These are phyloP conservation scores for Anthopleura sola DNA, from an alignment of 64 coral and sea anemone genomes.

Conservation along the genomic window DNA sequence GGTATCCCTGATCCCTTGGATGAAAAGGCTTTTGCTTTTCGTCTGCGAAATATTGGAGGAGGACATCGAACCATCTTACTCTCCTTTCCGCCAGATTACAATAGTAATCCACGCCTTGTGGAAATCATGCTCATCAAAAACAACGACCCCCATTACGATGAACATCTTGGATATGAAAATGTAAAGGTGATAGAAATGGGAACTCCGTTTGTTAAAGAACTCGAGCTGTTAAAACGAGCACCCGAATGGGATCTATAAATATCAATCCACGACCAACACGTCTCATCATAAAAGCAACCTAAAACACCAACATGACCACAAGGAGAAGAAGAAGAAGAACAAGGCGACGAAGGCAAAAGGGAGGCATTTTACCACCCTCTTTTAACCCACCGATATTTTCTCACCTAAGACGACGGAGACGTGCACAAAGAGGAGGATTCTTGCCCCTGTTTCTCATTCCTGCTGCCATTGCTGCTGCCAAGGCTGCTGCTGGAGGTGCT, in stretches of 20 bases:
- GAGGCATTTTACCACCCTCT: not conserved
- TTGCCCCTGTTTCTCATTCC: not conserved
- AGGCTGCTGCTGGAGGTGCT: not conserved
- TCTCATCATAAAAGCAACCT: not conserved
- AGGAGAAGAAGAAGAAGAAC: not conserved
- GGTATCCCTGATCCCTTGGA: too few species aligned
- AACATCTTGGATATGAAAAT: not conserved
- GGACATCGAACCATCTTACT: not conserved
- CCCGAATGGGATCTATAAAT: not conserved
- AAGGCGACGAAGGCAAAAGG: not conserved
- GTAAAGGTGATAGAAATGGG: not conserved
- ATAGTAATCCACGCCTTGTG: not conserved
- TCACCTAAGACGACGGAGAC: not conserved
- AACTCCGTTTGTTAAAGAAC: not conserved
- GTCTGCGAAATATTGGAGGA: too few species aligned
- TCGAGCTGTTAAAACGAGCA: not conserved
- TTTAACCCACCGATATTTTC: not conserved
- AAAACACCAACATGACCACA: not conserved
- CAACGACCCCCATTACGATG: not conserved
- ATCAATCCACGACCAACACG: not conserved
- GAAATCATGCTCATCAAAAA: not conserved
- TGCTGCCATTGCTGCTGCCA: not conserved
- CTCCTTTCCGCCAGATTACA: not conserved
- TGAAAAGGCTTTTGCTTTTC: too few species aligned
- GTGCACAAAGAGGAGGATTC: not conserved